Evolutionary conservation across 2,797 vertebrate species (phyloP).

Genomic region (Hozukius guyotensis): DNA sequence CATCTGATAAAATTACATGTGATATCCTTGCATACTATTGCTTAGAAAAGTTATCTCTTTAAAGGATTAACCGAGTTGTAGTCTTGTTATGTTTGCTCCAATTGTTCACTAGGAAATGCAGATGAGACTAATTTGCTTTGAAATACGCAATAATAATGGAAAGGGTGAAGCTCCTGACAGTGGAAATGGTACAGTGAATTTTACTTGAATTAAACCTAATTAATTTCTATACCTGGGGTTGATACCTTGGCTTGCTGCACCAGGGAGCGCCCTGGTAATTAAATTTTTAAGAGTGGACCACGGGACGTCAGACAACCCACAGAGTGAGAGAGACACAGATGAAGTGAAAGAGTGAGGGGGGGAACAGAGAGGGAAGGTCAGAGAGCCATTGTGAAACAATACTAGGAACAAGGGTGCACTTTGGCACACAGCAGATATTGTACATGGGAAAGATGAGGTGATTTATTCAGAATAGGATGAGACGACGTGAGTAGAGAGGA

Average conservation of each 20-base stretch:
- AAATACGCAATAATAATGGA: neutral
- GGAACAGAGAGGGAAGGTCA: conserved; percentile 38
- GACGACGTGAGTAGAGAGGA: neutral
- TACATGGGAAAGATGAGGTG: neutral
- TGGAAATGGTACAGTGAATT: neutral
- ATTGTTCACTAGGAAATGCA: conserved; percentile 6
- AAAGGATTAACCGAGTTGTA: conserved; percentile 4
- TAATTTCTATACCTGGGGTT: conserved; percentile 53
- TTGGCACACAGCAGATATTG: neutral
- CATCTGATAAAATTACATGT: neutral
- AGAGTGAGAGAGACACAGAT: conserved; percentile 29
- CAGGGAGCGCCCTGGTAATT: conserved; percentile 53
- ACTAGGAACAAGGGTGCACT: neutral
- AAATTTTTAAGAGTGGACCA: conserved; percentile 57
- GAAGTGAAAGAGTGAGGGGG: neutral
- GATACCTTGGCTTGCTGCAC: conserved; percentile 37
- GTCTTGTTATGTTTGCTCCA: conserved; percentile 15
- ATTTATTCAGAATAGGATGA: neutral
- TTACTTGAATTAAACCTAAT: conserved; percentile 51
- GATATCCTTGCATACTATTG: neutral
- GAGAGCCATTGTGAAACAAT: conserved; percentile 22
- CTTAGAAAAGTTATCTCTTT: neutral
- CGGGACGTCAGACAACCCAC: conserved; percentile 40
- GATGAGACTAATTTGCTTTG: neutral
- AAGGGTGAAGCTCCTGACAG: conserved; percentile 2